phyloP scores from a whole-genome alignment of 1,140 invertebrate species.

The Manduca sexta region DNA sequence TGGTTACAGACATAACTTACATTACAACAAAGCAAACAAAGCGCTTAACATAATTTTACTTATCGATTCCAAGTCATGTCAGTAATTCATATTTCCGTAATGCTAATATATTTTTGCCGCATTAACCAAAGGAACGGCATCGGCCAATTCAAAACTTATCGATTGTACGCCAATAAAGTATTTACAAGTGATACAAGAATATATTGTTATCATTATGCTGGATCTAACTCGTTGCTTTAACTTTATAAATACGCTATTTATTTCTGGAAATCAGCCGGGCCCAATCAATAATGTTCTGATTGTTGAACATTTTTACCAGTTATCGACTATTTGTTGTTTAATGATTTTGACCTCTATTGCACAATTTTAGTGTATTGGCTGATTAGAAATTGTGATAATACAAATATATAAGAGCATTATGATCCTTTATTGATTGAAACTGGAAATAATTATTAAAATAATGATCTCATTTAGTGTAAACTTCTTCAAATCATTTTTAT shows the following conservation, averaged over 20 bases:
- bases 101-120: too few species aligned
- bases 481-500: too few species aligned
- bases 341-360: neutral
- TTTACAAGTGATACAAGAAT: slow-evolving; percentile 71
- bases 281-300: slow-evolving; percentile 49
- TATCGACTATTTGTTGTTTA: neutral
- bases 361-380: neutral
- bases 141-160: neutral
- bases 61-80: too few species aligned
- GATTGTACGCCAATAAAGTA: slow-evolving; percentile 54
- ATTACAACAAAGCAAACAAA: too few species aligned
- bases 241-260: slow-evolving; percentile 72
- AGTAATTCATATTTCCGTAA: too few species aligned
- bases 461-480: too few species aligned
- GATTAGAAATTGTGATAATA: too few species aligned
- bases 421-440: too few species aligned
- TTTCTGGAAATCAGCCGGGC: slow-evolving; percentile 60
- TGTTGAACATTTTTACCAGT: slow-evolving; percentile 13
- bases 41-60: too few species aligned
- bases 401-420: too few species aligned
- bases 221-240: slow-evolving; percentile 55
- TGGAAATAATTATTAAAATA: too few species aligned
- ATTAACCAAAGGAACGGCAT: neutral
- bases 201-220: slow-evolving; percentile 46
- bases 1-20: too few species aligned